Base-by-base conservation (phyloP, 2,113 vertebrate genomes). In the Coregonus clupeaformis region DNA sequence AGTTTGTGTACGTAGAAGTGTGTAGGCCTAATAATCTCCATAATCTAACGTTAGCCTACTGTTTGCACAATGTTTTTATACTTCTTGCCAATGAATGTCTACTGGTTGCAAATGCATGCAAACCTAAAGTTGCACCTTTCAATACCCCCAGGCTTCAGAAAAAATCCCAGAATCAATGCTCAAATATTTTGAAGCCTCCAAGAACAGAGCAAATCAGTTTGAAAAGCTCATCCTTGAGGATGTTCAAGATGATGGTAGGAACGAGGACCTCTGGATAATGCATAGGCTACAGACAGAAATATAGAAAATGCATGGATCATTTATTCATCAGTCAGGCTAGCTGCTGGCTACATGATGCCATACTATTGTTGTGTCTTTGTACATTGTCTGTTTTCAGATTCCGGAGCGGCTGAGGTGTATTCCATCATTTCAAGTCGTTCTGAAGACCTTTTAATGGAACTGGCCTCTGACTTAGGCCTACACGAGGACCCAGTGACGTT, bases 171-270 rank as follows among this genome's bases (percentile, higher is more conserved):
- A 92, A 24, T 94, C 95, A n/a, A 82, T 96, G 81, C 55, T 95
- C 60, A 89, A 87, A 52, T 98, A 91, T 90, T 91, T 96, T 82
- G 86, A 94, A 72, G 77, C 89, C 49, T 91, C 94, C 25, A 93
- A 89, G 78, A 92, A 81, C 59, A 92, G 90, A 85, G 91, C 90
- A 73, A 89, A 89, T 80, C 77, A 80, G 57, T 91, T 89, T 76
- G 95, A 97, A 86, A 92, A 91, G 6, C 62, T 95, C 66, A 86
- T 96, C 79, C 84, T 95, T 36, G 87, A 95, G 73, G 91, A 96
- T 32, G 36, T 87, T 75, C 91, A 94, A 79, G 92, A 93, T 73
- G 81, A 76, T n/a, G 75, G 84, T 90, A 83, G 86, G 93, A 91
- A 20, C 22, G 27, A 64, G 29, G 18, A 57, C 68, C 42, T 25